Evolutionary conservation across 2,888 invertebrate species (phyloP), one percentile per base, ranked within the genome.

Genomic region (Drymonia ruficornis): DNA sequence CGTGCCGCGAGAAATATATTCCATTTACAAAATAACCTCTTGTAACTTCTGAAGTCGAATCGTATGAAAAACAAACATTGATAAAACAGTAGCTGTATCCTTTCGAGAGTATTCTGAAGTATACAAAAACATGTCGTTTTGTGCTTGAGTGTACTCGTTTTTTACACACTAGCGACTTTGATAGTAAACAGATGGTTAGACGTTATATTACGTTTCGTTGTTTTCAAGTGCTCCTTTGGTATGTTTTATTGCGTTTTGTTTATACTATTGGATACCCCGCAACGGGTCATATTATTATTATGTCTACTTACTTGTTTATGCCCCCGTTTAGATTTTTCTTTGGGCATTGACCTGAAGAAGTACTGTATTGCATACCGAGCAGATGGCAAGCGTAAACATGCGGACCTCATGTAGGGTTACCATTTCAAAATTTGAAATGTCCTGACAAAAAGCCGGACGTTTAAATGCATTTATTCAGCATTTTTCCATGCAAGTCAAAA

Each of bases 1-100:
- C 38, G 38, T 38, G 34, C 49, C 52, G 49, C 45, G 29, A 44
- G 42, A 29, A 36, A 34, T 40, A 0, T 5, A 36, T 50, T 45
- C 45, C 45, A 23, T 53, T 56, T 51, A 36, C 31, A 34, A 48
- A 55, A 45, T 13, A 50, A 48, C 45, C 34, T 56, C 16, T 47
- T 6, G 34, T 15, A 15, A 42, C 34, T 49, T 23, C 28, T 19
- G 49, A 23, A 16, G 31, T 19, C 13, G 34, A 34, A 49, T 49
- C 38, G 15, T 29, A 29, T 51, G 29, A 50, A 64, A 59, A 56
- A 53, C 12, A 50, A 43, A 42, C 54, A 55, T 69, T 63, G 11
- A 52, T 43, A 46, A 36, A 46, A 68, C 61, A 51, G 61, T 56
- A 65, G 60, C 59, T 55, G 29, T 47, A 53, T 54, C 49, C 53